Evolutionary conservation across 2,888 invertebrate genomes (phyloP).

Genomic region (Macrophya alboannulata): DNA sequence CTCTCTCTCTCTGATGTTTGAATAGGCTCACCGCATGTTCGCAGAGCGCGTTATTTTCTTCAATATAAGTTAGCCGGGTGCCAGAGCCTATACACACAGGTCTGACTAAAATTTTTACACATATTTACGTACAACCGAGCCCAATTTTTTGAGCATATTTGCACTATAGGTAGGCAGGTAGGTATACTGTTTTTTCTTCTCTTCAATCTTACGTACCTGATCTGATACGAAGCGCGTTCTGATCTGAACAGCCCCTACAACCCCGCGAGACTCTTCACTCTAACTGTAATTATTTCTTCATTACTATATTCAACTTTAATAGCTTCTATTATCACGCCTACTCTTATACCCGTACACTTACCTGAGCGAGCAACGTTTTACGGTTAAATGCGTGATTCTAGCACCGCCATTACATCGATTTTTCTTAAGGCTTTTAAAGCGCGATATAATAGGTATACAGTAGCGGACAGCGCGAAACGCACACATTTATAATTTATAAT

Average conservation of each 20-base stretch:
- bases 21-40: slow-evolving; percentile 16
- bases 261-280: not conserved
- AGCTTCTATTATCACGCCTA: not conserved
- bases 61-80: not conserved
- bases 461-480: not conserved
- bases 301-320: slow-evolving; percentile 19
- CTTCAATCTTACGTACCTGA: not conserved
- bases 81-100: not conserved
- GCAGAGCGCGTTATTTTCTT: not conserved
- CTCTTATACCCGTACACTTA: not conserved
- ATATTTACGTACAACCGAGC: not conserved
- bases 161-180: not conserved
- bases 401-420: not conserved
- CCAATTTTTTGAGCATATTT: not conserved
- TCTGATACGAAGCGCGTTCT: not conserved
- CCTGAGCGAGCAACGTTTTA: not conserved
- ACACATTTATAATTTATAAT: not conserved
- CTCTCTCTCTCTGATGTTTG: not conserved
- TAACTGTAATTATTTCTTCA: not conserved
- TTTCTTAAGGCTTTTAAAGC: not conserved
- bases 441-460: not conserved
- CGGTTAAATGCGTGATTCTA: not conserved
- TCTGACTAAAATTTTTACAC: not conserved
- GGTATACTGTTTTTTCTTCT: not conserved
- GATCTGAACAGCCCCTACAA: not conserved